Conservation (phyloP, 1,140 invertebrate genomes). For the Polyergus mexicanus region DNA sequence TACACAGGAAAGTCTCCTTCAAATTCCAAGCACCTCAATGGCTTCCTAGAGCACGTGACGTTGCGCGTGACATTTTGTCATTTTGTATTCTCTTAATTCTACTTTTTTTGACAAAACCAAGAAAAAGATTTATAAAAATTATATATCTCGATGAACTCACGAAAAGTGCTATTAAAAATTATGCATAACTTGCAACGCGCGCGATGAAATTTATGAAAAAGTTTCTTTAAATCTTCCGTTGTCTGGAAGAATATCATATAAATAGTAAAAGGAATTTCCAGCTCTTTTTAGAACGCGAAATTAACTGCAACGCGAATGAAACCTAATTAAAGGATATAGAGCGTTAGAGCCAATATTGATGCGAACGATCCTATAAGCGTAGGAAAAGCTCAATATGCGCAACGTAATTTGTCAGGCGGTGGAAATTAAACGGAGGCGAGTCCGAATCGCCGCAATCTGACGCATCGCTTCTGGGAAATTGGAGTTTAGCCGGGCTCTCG, state of each 20-base stretch:
- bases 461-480: constrained; percentile 54
- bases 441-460: constrained; percentile 44
- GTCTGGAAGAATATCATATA: background rate
- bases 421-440: constrained; percentile 55
- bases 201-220: background rate
- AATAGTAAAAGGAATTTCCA: background rate
- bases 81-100: background rate
- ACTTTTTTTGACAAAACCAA: background rate
- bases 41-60: too few species aligned
- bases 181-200: background rate
- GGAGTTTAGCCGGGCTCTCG: constrained; percentile 37
- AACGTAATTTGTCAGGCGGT: constrained; percentile 49
- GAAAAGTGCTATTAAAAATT: background rate
- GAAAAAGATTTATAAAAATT: constrained; percentile 17
- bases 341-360: background rate
- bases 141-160: background rate
- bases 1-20: background rate
- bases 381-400: constrained; percentile 2
- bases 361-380: background rate
- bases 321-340: constrained; percentile 12
- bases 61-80: background rate
- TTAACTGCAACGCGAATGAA: background rate
- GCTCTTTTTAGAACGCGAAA: background rate
- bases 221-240: too few species aligned
- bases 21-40: background rate